phyloP scores from a whole-genome alignment of 2,113 vertebrate species.

The Oxyura jamaicensis region DNA sequence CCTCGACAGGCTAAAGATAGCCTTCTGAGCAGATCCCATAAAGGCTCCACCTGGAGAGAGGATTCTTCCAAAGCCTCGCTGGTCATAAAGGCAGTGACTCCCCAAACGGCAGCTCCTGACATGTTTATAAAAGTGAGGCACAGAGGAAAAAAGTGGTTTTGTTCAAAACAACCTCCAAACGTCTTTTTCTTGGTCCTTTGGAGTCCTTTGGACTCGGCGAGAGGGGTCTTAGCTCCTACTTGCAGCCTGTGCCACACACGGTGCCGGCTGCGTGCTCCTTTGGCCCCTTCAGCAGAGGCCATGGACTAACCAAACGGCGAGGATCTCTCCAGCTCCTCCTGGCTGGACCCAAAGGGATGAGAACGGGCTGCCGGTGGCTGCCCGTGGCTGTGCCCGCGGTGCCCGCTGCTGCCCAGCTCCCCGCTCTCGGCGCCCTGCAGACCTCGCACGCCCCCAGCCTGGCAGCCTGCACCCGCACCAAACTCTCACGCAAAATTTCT shows the following conservation, averaged over 20 bases:
- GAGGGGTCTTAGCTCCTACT: not conserved
- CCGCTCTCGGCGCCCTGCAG: not conserved
- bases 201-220: not conserved
- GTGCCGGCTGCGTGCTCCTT: not conserved
- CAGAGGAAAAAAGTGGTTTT: not conserved
- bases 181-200: not conserved
- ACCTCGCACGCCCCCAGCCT: not conserved
- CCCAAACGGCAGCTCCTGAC: not conserved
- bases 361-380: not conserved
- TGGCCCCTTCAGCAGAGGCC: not conserved
- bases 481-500: slow-evolving; percentile 29
- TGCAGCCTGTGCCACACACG: not conserved
- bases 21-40: not conserved
- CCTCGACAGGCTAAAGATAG: not conserved
- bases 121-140: not conserved
- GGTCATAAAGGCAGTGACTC: not conserved
- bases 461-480: not conserved
- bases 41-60: not conserved
- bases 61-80: not conserved
- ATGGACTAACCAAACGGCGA: not conserved
- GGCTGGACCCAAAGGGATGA: not conserved
- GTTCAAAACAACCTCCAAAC: not conserved
- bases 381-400: not conserved
- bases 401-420: not conserved
- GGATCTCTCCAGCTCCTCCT: not conserved